A percentile compares a stretch with the other conserved stretches of the same genome.
Evolutionary conservation across 2,113 vertebrate genomes (phyloP).

Genomic region (Bubo bubo): DNA sequence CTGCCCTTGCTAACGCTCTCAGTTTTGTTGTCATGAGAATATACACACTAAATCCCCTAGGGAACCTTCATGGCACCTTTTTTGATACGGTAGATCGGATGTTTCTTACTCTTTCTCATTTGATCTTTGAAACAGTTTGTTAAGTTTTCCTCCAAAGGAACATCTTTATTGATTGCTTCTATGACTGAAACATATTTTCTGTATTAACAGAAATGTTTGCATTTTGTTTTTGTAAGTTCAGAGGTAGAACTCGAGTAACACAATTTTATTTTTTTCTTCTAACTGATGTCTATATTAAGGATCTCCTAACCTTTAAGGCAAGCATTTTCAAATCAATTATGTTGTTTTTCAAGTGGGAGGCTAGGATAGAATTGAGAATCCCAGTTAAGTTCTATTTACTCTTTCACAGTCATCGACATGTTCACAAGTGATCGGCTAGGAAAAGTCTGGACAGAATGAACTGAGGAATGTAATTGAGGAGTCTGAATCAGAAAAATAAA

Average conservation of each 20-base stretch:
- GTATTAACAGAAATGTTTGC: constrained; percentile 18
- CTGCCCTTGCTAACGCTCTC: constrained; percentile 2
- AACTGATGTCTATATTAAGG: not conserved
- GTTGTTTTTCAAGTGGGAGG: not conserved
- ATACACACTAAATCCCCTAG: not conserved
- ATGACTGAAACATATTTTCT: not conserved
- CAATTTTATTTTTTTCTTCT: not conserved
- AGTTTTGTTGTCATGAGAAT: constrained; percentile 18
- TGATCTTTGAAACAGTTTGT: not conserved
- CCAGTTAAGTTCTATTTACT: not conserved
- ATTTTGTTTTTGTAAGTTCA: constrained; percentile 33
- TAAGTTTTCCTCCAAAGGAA: not conserved
- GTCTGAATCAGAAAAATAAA: not conserved
- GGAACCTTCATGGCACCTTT: not conserved
- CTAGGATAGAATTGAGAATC: not conserved
- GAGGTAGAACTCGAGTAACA: not conserved
- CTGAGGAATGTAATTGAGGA: not conserved
- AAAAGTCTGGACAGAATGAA: not conserved
- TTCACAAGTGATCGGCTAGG: not conserved
- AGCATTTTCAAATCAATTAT: not conserved
- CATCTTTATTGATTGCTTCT: constrained; percentile 37
- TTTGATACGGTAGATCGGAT: not conserved
- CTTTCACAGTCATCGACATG: not conserved
- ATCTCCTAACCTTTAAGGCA: not conserved
- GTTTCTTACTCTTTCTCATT: not conserved